Base-by-base conservation (phyloP, 2,113 vertebrate species). In the Cephalopterus ornatus region DNA sequence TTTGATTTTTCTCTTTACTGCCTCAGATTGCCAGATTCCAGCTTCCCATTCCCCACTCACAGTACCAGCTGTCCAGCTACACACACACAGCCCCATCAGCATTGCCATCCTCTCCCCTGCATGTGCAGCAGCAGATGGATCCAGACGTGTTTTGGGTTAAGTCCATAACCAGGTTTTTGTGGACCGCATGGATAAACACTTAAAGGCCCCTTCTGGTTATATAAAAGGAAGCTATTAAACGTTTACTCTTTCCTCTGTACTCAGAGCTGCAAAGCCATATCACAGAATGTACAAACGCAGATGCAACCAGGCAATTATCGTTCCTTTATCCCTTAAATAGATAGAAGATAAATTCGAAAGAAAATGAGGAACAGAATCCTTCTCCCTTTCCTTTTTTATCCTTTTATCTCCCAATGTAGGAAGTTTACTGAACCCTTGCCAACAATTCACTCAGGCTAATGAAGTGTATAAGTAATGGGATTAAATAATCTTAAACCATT, bases 361-460 rank as follows among this genome's bases (percentile, higher is more conserved):
- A 95, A 97, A 98, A 97, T 3, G 26, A 98, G 86, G 89, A 96
- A 94, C 89, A 93, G 95, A 87, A 94, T 94, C 91, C 83, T 95
- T 97, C 88, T 89, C 88, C 82, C 61, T 95, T 97, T 97, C 96
- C 82, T 86, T 96, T 97, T 96, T 95, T 88, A 97, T 96, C 94
- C 94, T 96, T 98, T 98, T 97, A 97, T 97, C 97, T 97, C 89
- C 72, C 93, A 95, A 77, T 89, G 77, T 90, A 97, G 97, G 97
- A 98, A 97, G 96, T 98, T 97, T 97, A 97, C 97, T 98, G 98
- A 98, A 97, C 78, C 96, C 70, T 92, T 92, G 98, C 98, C 98
- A 98, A 97, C 94, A 97, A 97, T 96, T 98, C 98, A 98, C 98
- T 98, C 98, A 98, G 95, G 93, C 97, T 98, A 98, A 98, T 98